These are phyloP conservation scores for Spinus pinus DNA, from an alignment of 2,797 vertebrate genomes.

Conservation along the genomic window DNA sequence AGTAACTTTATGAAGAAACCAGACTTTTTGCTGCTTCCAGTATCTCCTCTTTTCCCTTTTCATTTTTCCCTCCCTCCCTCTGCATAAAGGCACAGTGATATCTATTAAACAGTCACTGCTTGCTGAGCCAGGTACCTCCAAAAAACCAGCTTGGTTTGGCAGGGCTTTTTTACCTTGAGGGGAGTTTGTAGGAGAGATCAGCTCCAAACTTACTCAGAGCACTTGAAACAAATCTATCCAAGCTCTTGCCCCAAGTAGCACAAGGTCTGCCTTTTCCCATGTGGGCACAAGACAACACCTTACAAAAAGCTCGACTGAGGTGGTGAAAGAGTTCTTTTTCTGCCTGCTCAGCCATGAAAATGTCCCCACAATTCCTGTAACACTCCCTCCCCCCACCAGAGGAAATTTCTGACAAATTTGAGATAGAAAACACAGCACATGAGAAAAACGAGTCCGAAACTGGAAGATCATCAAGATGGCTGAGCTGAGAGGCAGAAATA, in stretches of 20 bases:
- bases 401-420: not conserved
- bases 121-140: not conserved
- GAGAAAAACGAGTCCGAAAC: conserved; percentile 15
- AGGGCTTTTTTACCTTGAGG: not conserved
- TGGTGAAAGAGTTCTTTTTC: not conserved
- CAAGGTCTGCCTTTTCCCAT: not conserved
- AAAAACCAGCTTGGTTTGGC: not conserved
- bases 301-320: not conserved
- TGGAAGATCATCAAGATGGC: conserved; percentile 1
- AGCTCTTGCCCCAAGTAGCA: not conserved
- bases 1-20: not conserved
- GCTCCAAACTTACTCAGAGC: not conserved
- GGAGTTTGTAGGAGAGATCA: not conserved
- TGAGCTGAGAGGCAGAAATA: not conserved
- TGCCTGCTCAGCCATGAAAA: not conserved
- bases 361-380: not conserved
- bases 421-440: not conserved
- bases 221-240: not conserved
- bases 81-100: not conserved
- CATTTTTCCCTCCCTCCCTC: not conserved
- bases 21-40: not conserved
- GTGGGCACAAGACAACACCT: not conserved
- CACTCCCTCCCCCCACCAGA: not conserved
- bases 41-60: not conserved
- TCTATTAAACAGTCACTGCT: not conserved